phyloP scores from a whole-genome alignment of 2,888 invertebrate genomes.

The Tenthredo livida region DNA sequence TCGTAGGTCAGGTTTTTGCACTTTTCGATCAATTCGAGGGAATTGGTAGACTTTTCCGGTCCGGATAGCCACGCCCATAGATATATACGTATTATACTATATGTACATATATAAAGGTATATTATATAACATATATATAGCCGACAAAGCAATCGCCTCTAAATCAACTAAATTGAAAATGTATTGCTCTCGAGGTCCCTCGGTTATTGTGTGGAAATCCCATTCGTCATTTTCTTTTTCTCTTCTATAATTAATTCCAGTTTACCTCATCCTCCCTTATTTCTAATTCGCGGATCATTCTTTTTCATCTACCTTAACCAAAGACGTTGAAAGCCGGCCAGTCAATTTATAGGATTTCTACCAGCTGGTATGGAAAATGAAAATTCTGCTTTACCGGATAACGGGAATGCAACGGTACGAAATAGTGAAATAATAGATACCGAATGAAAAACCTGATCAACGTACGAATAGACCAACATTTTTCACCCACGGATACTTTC shows the following conservation, averaged over 20 bases:
- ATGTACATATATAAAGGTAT: not conserved
- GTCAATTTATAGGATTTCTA: not conserved
- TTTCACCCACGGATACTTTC: not conserved
- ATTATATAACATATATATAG: not conserved
- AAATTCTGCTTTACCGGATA: not conserved
- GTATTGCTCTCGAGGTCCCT: constrained; percentile 44
- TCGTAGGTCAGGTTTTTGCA: constrained; percentile 11
- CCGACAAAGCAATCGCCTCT: constrained; percentile 44
- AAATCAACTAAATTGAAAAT: constrained; percentile 51
- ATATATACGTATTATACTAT: not conserved
- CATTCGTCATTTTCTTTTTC: constrained; percentile 40
- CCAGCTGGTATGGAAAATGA: not conserved
- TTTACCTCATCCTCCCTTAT: not conserved
- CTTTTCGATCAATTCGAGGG: constrained; percentile 34
- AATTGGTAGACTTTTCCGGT: constrained; percentile 4
- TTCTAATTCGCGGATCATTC: not conserved
- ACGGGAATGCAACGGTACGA: not conserved
- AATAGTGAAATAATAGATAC: not conserved
- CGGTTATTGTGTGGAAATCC: constrained; percentile 48
- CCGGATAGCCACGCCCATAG: not conserved
- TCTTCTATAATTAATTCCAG: constrained; percentile 32
- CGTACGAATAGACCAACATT: not conserved
- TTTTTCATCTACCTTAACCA: not conserved
- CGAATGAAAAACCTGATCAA: not conserved
- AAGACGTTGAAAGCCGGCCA: not conserved